A percentile compares a stretch with the other conserved stretches of the same genome.
Evolutionary conservation across 2,888 invertebrate species (phyloP).

Genomic region (Agrypnus murinus): DNA sequence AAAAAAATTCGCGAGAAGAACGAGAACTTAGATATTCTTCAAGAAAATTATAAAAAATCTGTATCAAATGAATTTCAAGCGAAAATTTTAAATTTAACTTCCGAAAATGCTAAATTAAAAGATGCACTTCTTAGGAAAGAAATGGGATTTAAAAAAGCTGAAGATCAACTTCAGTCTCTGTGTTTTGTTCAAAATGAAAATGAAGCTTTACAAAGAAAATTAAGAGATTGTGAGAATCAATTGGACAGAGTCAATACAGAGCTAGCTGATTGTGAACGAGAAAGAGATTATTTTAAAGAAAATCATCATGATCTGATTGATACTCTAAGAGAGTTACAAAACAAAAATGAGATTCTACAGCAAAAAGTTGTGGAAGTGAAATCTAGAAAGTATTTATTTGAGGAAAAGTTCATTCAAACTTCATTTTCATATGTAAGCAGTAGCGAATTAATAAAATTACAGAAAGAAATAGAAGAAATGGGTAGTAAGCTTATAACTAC

Average conservation of each 20-base stretch:
- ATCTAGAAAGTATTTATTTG: too few species aligned
- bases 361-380: too few species aligned
- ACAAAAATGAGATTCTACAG: too few species aligned
- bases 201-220: not conserved
- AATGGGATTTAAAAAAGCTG: not conserved
- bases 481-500: slow-evolving; percentile 13
- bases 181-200: not conserved
- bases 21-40: slow-evolving; percentile 26
- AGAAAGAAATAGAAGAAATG: slow-evolving; percentile 18
- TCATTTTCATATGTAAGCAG: too few species aligned
- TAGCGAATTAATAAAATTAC: too few species aligned
- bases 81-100: slow-evolving; percentile 3
- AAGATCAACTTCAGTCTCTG: too few species aligned
- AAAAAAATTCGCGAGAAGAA: slow-evolving; percentile 37
- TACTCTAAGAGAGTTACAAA: too few species aligned
- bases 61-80: slow-evolving; percentile 34
- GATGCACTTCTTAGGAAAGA: not conserved
- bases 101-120: slow-evolving; percentile 2
- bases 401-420: too few species aligned
- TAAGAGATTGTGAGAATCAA: not conserved
- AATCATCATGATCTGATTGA: too few species aligned
- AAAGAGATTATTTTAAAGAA: too few species aligned
- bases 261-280: too few species aligned
- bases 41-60: slow-evolving; percentile 21
- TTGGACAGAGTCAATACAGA: slow-evolving; percentile 6